Base-by-base conservation (phyloP, 2,888 invertebrate species). In the Plagodis dolabraria region DNA sequence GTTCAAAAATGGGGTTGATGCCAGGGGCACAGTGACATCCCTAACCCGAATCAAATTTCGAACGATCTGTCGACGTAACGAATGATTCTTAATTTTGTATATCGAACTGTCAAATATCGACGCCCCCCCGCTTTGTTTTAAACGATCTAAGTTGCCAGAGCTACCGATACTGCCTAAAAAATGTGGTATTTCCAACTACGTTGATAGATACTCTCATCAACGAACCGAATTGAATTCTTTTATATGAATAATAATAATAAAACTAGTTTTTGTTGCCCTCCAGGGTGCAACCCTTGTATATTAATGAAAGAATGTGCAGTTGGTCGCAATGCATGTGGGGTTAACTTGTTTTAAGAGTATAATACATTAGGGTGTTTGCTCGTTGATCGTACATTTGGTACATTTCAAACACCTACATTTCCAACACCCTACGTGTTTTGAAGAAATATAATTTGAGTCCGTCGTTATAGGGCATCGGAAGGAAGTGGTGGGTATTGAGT, bases 171-270 rank as follows among this genome's bases (percentile, higher is more conserved):
- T 76, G 75, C 71, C 64, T 68, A 75, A 80, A 76, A 76, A 71
- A 67, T 63, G 66, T 71, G 70, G 75, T 79, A 76, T 80, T 81
- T 80, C 69, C 63, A 75, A 70, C 66, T 60, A 60, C 75, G 86
- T 79, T 87, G 89, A 89, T 83, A 83, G 87, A 84, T 77, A 81
- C 77, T 74, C 75, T 80, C 79, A 80, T 83, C 82, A 80, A 73
- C 76, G 72, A 74, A 79, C 80, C 77, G 79, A 82, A 78, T 80
- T 66, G 70, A 77, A 81, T 81, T 79, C 75, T 72, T 75, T 83
- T 85, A 61, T 67, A 78, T 80, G 80, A 87, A 87, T 91, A 90
- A 91, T 89, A 91, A 89, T 89, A 91, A 89, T 89, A 89, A 62
- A 64, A 83, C 80, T 72, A 69, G 77, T 83, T 85, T 83, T 84